A percentile compares a stretch with the other conserved stretches of the same genome.
These are phyloP conservation scores for Trissoscelio sp. DNA, from an alignment of 2,888 invertebrate species.

Conservation along the genomic window DNA sequence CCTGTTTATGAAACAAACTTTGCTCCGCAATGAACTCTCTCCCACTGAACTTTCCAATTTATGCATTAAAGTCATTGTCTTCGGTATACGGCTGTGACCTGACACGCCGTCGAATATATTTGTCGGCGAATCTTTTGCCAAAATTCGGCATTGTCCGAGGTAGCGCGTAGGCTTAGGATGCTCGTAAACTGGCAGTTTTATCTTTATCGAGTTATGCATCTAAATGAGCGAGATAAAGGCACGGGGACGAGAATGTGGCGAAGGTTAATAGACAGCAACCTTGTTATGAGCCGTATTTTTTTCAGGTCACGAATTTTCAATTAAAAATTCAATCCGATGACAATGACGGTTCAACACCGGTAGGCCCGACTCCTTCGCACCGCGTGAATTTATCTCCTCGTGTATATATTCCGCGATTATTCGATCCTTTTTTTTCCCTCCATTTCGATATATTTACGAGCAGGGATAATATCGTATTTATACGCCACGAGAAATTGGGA, in stretches of 20 bases:
- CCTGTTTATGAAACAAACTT: conserved; percentile 50
- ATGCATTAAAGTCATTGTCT: conserved; percentile 53
- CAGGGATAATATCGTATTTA: conserved; percentile 44
- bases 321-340: conserved; percentile 60
- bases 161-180: conserved; percentile 49
- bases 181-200: conserved; percentile 64
- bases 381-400: conserved; percentile 42
- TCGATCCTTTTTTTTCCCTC: conserved; percentile 17
- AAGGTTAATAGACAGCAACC: conserved; percentile 63
- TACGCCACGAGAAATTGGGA: conserved; percentile 46
- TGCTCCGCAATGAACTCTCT: conserved; percentile 23
- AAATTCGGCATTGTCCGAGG: conserved; percentile 56
- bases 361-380: conserved; percentile 21
- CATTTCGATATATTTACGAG: conserved; percentile 41
- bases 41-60: conserved; percentile 52
- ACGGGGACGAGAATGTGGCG: conserved; percentile 56
- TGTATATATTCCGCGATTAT: conserved; percentile 36
- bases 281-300: conserved; percentile 56
- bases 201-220: conserved; percentile 67
- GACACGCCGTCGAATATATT: conserved; percentile 36
- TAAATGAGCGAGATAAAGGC: conserved; percentile 66
- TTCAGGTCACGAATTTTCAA: conserved; percentile 10
- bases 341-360: conserved; percentile 52
- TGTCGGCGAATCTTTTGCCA: conserved; percentile 15
- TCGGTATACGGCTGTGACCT: conserved; percentile 20